Evolutionary conservation across 2,888 invertebrate genomes (phyloP), one percentile per base, ranked within the genome.

Genomic region (Agrochola lychnidis): DNA sequence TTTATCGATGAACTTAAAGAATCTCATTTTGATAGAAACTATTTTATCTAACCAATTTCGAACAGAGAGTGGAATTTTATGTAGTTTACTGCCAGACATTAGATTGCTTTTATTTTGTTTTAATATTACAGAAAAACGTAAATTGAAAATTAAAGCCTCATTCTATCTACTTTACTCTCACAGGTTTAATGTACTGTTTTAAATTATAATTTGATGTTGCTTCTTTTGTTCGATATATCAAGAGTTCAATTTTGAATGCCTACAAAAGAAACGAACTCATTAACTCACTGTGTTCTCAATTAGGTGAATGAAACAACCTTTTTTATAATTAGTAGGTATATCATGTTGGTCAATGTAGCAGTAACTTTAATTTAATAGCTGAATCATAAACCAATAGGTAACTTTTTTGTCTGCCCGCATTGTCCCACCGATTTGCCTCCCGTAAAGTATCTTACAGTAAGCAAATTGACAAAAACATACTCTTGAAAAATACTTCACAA

Each of bases 1-100:
- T 67, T 79, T 82, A 70, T 87, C 88, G 87, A 87, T 79, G 73
- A 78, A 73, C 12, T 70, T 72, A 10, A 48, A 61, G 12, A 57
- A 30, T 45, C 51, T 56, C 10, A 63, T 79, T 76, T 78, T 53
- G 22, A 30, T 53, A 4, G 2, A n/a, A 75, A 30, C 14, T 40
- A 51, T 63, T 78, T 64, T 57, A 51, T 51, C 5, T 73, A 25
- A 71, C 1, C 30, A 64, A 36, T 81, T 81, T 64, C 1, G 36
- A 25, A 56, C 19, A 40, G n/a, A 51, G 9, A 51, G 7, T 48
- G 22, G 14, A 71, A n/a, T 80, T 63, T 19, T 62, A 48, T 70
- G 45, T 62, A 69, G 9, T 61, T 10, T 51, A 59, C 40, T 16
- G 36, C 22, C 25, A 22, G 14, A 62, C 7, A 30, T 62, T 40